These are phyloP conservation scores for Lepilemur septentrionalis DNA, from an alignment of 2,797 vertebrate species.

Conservation along the genomic window DNA sequence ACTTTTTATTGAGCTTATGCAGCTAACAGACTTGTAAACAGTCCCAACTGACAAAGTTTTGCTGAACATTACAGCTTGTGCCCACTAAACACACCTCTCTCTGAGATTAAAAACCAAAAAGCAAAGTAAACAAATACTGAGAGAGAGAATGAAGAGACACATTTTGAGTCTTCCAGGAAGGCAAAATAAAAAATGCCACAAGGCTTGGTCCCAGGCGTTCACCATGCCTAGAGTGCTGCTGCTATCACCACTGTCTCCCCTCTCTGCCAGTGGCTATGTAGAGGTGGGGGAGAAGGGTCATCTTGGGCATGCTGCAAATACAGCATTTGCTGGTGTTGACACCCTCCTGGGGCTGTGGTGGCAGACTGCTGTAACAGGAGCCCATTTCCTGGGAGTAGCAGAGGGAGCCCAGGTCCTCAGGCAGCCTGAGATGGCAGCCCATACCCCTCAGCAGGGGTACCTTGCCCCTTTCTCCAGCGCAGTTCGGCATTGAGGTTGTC, in stretches of 20 bases:
- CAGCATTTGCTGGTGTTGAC: constrained; percentile 85
- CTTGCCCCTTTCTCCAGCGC: constrained; percentile 65
- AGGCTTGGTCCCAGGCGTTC: constrained; percentile 68
- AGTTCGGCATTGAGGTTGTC: constrained; percentile 82
- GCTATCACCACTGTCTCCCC: constrained; percentile 19
- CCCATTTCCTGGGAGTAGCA: constrained; percentile 63
- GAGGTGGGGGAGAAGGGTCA: constrained; percentile 41
- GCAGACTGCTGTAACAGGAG: constrained; percentile 79
- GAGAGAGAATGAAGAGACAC: constrained; percentile 74
- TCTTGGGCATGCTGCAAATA: constrained; percentile 77
- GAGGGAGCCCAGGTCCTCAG: constrained; percentile 63
- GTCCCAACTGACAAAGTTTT: constrained; percentile 79
- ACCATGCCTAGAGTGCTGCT: constrained; percentile 54
- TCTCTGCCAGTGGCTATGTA: constrained; percentile 20
- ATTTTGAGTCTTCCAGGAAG: constrained; percentile 76
- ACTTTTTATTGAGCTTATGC: constrained; percentile 83
- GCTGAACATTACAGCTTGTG: constrained; percentile 73
- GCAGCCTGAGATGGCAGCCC: constrained; percentile 70
- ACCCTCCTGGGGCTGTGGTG: constrained; percentile 77
- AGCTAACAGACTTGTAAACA: constrained; percentile 83
- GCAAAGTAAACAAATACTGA: constrained; percentile 77
- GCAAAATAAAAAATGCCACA: constrained; percentile 64
- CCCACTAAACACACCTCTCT: constrained; percentile 75
- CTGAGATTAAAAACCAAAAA: constrained; percentile 66
- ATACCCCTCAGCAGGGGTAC: constrained; percentile 37